A percentile compares a stretch with the other conserved stretches of the same genome.
Conservation (phyloP, 2,113 vertebrate species). For the Menidia beryllina region DNA sequence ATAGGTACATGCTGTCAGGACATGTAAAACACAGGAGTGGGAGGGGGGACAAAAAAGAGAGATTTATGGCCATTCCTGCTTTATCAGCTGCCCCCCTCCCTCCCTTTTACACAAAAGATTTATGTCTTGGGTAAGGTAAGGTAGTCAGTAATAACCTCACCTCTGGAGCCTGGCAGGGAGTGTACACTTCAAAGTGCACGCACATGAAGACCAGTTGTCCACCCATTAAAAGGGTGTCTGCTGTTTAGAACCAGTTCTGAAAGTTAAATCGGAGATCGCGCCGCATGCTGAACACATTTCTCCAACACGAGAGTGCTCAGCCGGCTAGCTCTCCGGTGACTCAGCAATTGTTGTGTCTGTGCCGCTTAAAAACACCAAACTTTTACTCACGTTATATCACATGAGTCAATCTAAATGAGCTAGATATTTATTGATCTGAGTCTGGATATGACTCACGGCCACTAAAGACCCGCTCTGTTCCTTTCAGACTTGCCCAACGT, state of each 20-base stretch:
- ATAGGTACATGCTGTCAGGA: constrained; percentile 53
- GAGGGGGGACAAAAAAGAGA: constrained; percentile 2
- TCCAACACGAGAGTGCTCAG: background rate
- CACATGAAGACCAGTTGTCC: constrained; percentile 8
- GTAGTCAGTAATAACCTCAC: constrained; percentile 51
- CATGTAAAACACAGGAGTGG: constrained; percentile 34
- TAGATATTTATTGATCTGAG: constrained; percentile 43
- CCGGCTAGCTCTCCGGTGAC: constrained; percentile 39
- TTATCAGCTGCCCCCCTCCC: constrained; percentile 56
- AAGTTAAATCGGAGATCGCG: background rate
- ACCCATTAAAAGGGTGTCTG: constrained; percentile 25
- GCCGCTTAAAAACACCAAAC: constrained; percentile 40
- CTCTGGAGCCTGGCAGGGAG: constrained; percentile 38
- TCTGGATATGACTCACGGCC: constrained; percentile 52
- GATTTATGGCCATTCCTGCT: constrained; percentile 50
- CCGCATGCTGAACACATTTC: constrained; percentile 10
- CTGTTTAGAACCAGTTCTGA: constrained; percentile 14
- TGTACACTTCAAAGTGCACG: constrained; percentile 21
- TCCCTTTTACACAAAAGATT: constrained; percentile 42
- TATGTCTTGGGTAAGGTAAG: constrained; percentile 34
- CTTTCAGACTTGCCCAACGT: constrained; percentile 14
- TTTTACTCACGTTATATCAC: constrained; percentile 50
- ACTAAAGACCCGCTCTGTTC: constrained; percentile 7
- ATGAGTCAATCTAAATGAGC: constrained; percentile 17
- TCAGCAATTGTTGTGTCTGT: constrained; percentile 65